Conservation (phyloP, 2,888 invertebrate species). For the Pharmacophagus antenor region DNA sequence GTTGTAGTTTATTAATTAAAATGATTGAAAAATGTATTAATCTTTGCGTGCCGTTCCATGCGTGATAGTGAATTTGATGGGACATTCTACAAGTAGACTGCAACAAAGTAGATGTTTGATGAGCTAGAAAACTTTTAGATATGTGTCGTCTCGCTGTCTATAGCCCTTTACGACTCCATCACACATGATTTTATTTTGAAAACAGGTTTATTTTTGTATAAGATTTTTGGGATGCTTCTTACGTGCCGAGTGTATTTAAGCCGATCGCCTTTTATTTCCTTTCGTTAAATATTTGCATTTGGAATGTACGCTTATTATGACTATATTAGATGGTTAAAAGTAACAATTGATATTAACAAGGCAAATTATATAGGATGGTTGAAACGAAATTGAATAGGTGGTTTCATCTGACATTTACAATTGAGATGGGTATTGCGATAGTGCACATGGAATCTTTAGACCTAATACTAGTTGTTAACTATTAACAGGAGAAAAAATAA, state of each 20-base stretch:
- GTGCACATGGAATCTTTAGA: too few relatives aligned
- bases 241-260: neutral
- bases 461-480: too few relatives aligned
- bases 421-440: too few relatives aligned
- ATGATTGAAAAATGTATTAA: neutral
- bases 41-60: neutral
- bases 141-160: constrained; percentile 20
- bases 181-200: constrained; percentile 19
- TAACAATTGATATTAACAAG: too few relatives aligned
- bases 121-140: constrained; percentile 10
- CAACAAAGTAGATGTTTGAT: neutral
- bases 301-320: too few relatives aligned
- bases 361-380: too few relatives aligned
- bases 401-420: too few relatives aligned
- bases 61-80: neutral
- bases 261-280: neutral
- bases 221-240: constrained; percentile 11
- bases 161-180: constrained; percentile 10
- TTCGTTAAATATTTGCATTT: neutral
- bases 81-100: neutral
- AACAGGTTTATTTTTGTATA: constrained; percentile 20
- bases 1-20: neutral
- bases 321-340: too few relatives aligned
- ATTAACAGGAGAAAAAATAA: too few relatives aligned
- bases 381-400: too few relatives aligned